phyloP scores from a whole-genome alignment of 1,140 invertebrate species.

The Trachelipus rathkii region DNA sequence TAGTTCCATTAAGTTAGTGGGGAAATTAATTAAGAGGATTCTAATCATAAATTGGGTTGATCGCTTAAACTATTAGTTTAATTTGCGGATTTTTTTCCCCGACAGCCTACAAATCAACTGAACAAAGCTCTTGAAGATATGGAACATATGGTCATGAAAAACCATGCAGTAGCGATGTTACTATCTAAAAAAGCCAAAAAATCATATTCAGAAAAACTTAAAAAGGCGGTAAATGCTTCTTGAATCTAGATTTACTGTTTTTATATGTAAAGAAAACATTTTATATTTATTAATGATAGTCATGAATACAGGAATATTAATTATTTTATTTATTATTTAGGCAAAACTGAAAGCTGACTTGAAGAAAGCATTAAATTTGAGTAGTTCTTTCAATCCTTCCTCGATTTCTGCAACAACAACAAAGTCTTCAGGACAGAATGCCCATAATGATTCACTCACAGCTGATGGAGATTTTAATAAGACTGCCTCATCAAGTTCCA shows the following conservation, averaged over 20 bases:
- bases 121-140: slow-evolving; percentile 42
- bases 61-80: too few relatives aligned
- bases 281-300: background rate
- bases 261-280: background rate
- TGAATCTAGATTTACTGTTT: background rate
- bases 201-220: slow-evolving; percentile 38
- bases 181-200: slow-evolving; percentile 41
- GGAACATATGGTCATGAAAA: slow-evolving; percentile 33
- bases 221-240: background rate
- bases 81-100: background rate
- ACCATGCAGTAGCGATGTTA: slow-evolving; percentile 36
- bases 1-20: too few relatives aligned
- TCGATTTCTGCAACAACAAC: background rate
- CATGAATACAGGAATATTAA: background rate
- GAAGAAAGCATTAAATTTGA: background rate
- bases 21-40: too few relatives aligned
- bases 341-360: background rate
- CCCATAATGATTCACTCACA: background rate
- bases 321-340: background rate
- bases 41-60: too few relatives aligned
- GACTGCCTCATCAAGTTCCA: background rate
- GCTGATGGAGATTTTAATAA: background rate
- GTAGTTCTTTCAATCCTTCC: too few relatives aligned
- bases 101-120: slow-evolving; percentile 27
- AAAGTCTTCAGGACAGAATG: background rate